Evolutionary conservation across 2,888 invertebrate genomes (phyloP).

Genomic region (Pycnomerus fuliginosus): DNA sequence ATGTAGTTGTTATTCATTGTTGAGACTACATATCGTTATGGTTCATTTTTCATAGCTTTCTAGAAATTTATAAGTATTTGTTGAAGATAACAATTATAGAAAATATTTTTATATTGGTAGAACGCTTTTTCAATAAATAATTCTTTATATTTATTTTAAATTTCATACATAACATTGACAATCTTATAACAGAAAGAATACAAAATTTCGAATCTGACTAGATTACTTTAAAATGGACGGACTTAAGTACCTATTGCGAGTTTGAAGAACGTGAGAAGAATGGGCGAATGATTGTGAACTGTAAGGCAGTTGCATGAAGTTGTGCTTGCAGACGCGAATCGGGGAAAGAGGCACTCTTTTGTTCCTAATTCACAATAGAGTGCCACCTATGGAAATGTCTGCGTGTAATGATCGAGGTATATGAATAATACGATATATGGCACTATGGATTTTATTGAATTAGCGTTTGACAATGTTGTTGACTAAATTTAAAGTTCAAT

Average conservation of each 20-base stretch:
- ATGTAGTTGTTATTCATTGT: too few relatives aligned
- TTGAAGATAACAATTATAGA: too few relatives aligned
- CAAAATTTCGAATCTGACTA: constrained; percentile 32
- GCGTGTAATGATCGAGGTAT: constrained; percentile 12
- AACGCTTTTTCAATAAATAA: neutral
- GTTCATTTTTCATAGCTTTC: too few relatives aligned
- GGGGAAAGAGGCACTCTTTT: constrained; percentile 15
- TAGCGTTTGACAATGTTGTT: constrained; percentile 53
- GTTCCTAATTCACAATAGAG: constrained; percentile 18
- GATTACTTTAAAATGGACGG: constrained; percentile 30
- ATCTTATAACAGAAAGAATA: constrained; percentile 24
- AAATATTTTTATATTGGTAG: neutral
- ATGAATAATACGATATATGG: constrained; percentile 52
- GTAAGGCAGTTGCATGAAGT: too few relatives aligned
- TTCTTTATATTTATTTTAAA: constrained; percentile 20
- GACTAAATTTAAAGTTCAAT: constrained; percentile 43
- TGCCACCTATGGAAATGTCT: constrained; percentile 16
- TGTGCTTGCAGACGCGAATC: constrained; percentile 3
- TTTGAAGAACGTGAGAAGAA: constrained; percentile 6
- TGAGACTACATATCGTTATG: too few relatives aligned
- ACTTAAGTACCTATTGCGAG: constrained; percentile 18
- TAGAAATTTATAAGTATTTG: too few relatives aligned
- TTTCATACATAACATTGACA: constrained; percentile 25
- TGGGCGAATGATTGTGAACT: constrained; percentile 4
- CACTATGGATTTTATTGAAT: constrained; percentile 55